These are phyloP conservation scores for Cnemophilus loriae DNA, from an alignment of 2,113 vertebrate genomes.

Conservation along the genomic window DNA sequence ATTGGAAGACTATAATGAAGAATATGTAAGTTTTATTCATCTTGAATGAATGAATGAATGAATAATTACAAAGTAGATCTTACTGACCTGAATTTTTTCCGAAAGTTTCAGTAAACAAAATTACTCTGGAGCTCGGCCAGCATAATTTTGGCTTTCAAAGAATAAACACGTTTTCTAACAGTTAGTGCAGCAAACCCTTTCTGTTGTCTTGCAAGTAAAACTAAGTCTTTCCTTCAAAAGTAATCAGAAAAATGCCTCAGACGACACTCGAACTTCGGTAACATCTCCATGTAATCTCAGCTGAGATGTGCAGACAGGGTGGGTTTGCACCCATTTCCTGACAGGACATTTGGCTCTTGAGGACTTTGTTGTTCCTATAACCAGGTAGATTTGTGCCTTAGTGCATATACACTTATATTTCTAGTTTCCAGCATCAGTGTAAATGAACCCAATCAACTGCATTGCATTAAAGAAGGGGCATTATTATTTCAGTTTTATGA, in stretches of 20 bases:
- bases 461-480: background rate
- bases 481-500: background rate
- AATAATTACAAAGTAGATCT: background rate
- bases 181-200: background rate
- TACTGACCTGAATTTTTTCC: background rate
- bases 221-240: background rate
- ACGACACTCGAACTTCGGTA: background rate
- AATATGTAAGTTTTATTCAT: constrained; percentile 84
- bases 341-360: background rate
- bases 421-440: background rate
- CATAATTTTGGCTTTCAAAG: constrained; percentile 46
- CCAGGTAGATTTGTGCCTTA: background rate
- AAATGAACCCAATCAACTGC: background rate
- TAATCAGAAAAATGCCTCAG: background rate
- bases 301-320: background rate
- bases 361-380: background rate
- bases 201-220: background rate
- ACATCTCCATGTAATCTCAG: background rate
- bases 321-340: background rate
- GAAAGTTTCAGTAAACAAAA: background rate
- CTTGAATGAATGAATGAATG: background rate
- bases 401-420: accelerated
- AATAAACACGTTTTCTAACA: constrained; percentile 17
- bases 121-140: constrained; percentile 36
- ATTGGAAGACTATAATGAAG: constrained; percentile 86